Evolutionary conservation across 2,888 invertebrate genomes (phyloP).

Genomic region (Scaptomyza polygonia): DNA sequence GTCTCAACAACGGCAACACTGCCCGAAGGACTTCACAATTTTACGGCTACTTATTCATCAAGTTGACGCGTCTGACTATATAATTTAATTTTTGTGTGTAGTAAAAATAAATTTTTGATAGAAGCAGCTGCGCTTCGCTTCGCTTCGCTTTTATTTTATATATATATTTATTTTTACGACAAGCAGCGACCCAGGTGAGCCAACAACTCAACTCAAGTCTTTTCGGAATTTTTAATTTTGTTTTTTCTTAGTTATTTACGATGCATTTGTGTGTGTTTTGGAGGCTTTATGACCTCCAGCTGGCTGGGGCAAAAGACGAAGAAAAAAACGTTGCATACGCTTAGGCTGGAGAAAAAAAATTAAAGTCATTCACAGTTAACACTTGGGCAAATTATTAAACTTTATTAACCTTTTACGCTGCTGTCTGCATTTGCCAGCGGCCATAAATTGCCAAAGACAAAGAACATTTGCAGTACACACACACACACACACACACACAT

Average conservation of each 20-base stretch:
- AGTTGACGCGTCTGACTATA: conserved; percentile 75
- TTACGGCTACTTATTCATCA: conserved; percentile 76
- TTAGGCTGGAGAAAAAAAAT: conserved; percentile 47
- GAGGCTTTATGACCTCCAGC: conserved; percentile 42
- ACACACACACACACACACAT: conserved; percentile 11
- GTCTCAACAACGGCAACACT: conserved; percentile 1
- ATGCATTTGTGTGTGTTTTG: conserved; percentile 43
- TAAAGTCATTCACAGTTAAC: conserved; percentile 63
- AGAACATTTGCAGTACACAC: conserved; percentile 38
- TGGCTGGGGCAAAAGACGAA: no score
- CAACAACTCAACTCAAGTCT: background rate
- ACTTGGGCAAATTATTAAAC: conserved; percentile 71
- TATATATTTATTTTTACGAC: conserved; percentile 38
- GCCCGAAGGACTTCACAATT: conserved; percentile 49
- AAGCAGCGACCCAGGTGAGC: conserved; percentile 37
- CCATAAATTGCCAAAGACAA: conserved; percentile 68
- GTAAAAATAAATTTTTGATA: conserved; percentile 78
- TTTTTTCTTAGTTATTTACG: conserved; percentile 41
- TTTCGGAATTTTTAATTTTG: background rate
- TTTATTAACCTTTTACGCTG: conserved; percentile 71
- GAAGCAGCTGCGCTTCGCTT: conserved; percentile 57
- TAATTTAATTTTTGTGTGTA: conserved; percentile 75
- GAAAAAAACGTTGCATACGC: conserved; percentile 39
- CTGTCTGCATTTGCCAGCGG: conserved; percentile 48
- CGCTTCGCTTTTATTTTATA: no score